Percentiles rank a stretch among this genome's conserved stretches.
Evolutionary conservation across 30 jellyfish, hydroid and myxozoan species (phyloP).

Genomic region (Aurelia coerulea): DNA sequence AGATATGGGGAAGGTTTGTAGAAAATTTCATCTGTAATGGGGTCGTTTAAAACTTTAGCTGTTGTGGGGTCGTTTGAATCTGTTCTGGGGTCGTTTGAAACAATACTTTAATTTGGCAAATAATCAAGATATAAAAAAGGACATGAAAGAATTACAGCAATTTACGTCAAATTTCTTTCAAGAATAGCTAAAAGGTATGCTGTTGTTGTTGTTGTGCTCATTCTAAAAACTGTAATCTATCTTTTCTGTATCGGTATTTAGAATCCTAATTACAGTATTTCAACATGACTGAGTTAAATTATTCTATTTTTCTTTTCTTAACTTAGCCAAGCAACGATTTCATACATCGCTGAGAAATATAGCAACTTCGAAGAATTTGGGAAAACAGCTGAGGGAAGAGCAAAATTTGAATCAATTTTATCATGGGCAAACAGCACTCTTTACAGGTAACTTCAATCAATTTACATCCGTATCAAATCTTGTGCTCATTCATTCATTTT

Average conservation of each 20-base stretch:
- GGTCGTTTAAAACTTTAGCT: neutral
- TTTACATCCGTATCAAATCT: too few relatives aligned
- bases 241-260: too few relatives aligned
- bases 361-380: slow-evolving; percentile 63
- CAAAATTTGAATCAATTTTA: slow-evolving; percentile 53
- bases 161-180: too few relatives aligned
- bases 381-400: slow-evolving; percentile 37
- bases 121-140: too few relatives aligned
- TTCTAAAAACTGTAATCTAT: too few relatives aligned
- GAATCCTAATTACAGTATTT: too few relatives aligned
- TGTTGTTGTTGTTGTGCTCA: too few relatives aligned
- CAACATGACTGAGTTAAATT: too few relatives aligned
- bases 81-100: neutral
- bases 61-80: neutral
- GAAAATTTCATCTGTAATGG: neutral
- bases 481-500: too few relatives aligned
- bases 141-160: too few relatives aligned
- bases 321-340: slow-evolving; percentile 61
- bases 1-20: slow-evolving; percentile 69
- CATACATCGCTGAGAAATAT: slow-evolving; percentile 66
- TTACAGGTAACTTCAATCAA: slow-evolving; percentile 26
- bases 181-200: too few relatives aligned
- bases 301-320: neutral
- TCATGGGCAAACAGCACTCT: slow-evolving; percentile 71
- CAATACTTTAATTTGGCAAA: too few relatives aligned